Percentiles rank a stretch among this genome's conserved stretches.
phyloP scores from a whole-genome alignment of 2,888 invertebrate genomes.

The Diarsia brunnea region DNA sequence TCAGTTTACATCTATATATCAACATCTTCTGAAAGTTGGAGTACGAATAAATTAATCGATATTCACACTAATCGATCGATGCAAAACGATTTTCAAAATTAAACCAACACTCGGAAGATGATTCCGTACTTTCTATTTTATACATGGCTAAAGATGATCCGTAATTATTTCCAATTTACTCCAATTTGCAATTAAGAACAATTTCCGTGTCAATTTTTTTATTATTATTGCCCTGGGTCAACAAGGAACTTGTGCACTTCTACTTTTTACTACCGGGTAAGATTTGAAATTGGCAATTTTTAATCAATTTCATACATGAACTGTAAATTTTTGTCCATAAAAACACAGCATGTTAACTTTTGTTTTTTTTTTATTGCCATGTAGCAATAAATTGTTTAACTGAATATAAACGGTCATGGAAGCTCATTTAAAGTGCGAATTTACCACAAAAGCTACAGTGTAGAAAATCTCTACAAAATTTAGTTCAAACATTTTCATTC shows the following conservation, averaged over 20 bases:
- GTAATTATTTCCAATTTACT: conserved; percentile 52
- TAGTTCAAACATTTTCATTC: conserved; percentile 10
- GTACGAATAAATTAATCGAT: not conserved
- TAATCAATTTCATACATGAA: conserved; percentile 21
- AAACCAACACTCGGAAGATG: conserved; percentile 19
- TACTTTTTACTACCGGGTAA: not conserved
- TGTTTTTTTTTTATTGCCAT: not conserved
- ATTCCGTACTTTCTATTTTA: conserved; percentile 52
- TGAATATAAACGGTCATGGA: too few species aligned
- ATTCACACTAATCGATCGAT: conserved; percentile 15
- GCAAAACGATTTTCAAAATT: conserved; percentile 38
- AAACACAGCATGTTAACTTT: not conserved
- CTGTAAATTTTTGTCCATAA: not conserved
- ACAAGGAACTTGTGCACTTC: conserved; percentile 32
- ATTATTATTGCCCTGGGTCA: conserved; percentile 39
- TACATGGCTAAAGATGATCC: conserved; percentile 38
- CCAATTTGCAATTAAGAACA: conserved; percentile 52
- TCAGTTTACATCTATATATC: conserved; percentile 6
- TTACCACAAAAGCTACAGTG: not conserved
- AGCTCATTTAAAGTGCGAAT: not conserved
- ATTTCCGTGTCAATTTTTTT: conserved; percentile 45
- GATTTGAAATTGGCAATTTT: conserved; percentile 12
- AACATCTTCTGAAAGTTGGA: not conserved
- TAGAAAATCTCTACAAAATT: conserved; percentile 2
- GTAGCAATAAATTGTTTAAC: too few species aligned